Conservation (phyloP, 2,113 vertebrate species). For the Syngnathoides biaculeatus region DNA sequence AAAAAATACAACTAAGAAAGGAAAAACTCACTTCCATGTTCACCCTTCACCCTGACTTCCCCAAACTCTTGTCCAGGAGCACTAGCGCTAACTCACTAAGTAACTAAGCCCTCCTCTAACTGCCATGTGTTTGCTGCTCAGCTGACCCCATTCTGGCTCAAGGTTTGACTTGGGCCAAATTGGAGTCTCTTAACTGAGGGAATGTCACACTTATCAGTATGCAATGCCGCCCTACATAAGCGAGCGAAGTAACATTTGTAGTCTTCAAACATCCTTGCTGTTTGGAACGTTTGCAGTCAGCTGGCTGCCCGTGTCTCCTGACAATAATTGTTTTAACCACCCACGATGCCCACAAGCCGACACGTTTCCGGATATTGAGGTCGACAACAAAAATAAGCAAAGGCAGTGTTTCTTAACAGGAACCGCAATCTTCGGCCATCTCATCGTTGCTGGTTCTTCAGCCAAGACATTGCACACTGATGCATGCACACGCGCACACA, state of each 20-base stretch:
- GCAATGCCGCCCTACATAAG: constrained; percentile 54
- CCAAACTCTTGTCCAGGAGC: constrained; percentile 54
- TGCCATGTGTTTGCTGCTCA: constrained; percentile 42
- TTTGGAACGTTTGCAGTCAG: background rate
- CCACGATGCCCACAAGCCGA: constrained; percentile 4
- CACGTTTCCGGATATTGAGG: background rate
- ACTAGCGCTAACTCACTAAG: constrained; percentile 52
- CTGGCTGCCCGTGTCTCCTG: background rate
- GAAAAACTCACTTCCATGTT: background rate
- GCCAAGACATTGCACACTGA: constrained; percentile 68
- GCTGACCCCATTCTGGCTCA: constrained; percentile 59
- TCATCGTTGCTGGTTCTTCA: constrained; percentile 71
- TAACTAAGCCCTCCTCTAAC: constrained; percentile 46
- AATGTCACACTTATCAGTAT: constrained; percentile 61
- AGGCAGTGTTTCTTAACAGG: constrained; percentile 12
- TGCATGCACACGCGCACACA: constrained; percentile 35
- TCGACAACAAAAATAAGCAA: background rate
- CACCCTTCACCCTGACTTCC: constrained; percentile 55
- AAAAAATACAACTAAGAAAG: background rate
- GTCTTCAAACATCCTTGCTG: background rate
- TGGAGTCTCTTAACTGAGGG: constrained; percentile 42
- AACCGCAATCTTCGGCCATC: constrained; percentile 43
- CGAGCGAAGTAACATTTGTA: constrained; percentile 17
- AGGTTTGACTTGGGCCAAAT: constrained; percentile 54
- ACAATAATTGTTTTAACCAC: background rate